Conservation (phyloP, 2,113 vertebrate genomes). For the Okapia johnstoni region DNA sequence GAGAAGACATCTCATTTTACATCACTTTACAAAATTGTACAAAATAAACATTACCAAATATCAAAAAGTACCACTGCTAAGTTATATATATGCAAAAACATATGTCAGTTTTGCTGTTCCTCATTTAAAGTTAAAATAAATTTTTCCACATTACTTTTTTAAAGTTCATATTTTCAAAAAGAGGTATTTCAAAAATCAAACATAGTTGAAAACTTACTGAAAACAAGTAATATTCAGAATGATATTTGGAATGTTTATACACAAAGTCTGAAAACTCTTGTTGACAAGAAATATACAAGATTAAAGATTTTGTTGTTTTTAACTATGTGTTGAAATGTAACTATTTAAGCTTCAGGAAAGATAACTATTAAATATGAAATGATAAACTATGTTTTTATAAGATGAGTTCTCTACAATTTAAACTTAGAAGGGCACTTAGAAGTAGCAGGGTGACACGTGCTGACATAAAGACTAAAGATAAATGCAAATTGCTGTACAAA, state of each 20-base stretch:
- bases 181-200: background rate
- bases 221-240: background rate
- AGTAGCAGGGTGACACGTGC: background rate
- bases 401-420: background rate
- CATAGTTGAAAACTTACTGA: background rate
- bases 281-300: background rate
- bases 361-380: background rate
- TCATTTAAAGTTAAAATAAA: conserved; percentile 11
- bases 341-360: background rate
- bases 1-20: background rate
- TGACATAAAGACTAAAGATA: background rate
- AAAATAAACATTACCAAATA: background rate
- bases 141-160: background rate
- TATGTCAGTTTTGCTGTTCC: background rate
- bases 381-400: background rate
- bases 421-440: background rate
- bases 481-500: background rate
- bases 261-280: background rate
- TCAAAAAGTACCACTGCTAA: background rate
- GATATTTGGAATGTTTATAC: background rate
- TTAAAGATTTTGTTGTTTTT: background rate
- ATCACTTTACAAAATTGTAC: background rate
- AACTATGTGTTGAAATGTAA: background rate
- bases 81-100: background rate
- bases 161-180: background rate